Percentiles rank a stretch among this genome's conserved stretches.
These are phyloP conservation scores for Brachionus calyciflorus DNA, from an alignment of 1,140 invertebrate genomes.

Conservation along the genomic window DNA sequence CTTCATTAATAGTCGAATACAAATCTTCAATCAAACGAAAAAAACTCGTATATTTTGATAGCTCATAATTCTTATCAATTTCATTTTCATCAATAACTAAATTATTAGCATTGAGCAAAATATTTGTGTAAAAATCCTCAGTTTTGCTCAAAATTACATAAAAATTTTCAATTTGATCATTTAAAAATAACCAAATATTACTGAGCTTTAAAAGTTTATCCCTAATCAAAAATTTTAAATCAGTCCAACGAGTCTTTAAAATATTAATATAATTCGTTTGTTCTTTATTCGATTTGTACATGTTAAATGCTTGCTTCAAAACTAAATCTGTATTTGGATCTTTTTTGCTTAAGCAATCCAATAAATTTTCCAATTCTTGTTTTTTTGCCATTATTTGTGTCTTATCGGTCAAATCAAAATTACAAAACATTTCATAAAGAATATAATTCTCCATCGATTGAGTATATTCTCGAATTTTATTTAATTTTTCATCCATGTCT, in stretches of 20 bases:
- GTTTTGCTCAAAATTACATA: constrained; percentile 20
- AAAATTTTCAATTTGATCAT: constrained; percentile 46
- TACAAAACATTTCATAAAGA: background rate
- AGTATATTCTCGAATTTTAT: constrained; percentile 17
- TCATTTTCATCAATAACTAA: background rate
- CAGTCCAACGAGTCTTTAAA: background rate
- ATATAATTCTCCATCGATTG: constrained; percentile 17
- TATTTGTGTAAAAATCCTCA: constrained; percentile 28
- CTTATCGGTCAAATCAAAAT: constrained; percentile 16
- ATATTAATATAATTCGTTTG: background rate
- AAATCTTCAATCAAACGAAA: constrained; percentile 16
- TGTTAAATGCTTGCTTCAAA: background rate
- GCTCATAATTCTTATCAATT: constrained; percentile 9
- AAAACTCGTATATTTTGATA: background rate
- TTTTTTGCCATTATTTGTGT: background rate
- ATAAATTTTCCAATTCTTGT: background rate
- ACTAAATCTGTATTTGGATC: background rate
- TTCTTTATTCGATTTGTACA: background rate
- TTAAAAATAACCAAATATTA: constrained; percentile 34
- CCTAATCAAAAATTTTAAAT: constrained; percentile 1
- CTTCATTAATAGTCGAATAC: constrained; percentile 42
- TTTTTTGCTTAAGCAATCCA: background rate
- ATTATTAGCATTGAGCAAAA: background rate
- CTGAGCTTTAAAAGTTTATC: constrained; percentile 18
- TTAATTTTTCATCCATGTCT: background rate